Conservation (phyloP, 2,113 vertebrate species). For the Rhegmatorhina hoffmannsi region DNA sequence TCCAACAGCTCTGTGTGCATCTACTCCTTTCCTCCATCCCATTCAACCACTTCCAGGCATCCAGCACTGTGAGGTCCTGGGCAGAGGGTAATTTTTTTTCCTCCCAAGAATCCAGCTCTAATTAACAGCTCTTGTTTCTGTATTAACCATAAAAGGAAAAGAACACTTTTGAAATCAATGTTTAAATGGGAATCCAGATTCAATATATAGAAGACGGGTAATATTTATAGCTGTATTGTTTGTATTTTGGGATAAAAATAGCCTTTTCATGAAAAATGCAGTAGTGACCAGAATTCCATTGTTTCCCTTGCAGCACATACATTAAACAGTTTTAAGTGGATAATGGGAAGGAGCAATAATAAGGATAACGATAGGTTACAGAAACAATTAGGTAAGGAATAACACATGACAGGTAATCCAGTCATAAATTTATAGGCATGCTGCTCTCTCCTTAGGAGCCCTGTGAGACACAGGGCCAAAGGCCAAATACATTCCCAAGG, state of each 20-base stretch:
- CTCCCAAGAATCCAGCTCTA: neutral
- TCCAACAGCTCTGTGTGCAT: neutral
- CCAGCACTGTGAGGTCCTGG: neutral
- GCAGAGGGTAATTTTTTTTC: neutral
- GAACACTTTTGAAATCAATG: neutral
- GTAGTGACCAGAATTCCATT: neutral
- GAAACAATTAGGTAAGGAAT: slow-evolving; percentile 72
- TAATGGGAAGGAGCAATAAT: slow-evolving; percentile 68
- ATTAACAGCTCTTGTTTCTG: neutral
- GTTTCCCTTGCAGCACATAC: slow-evolving; percentile 20
- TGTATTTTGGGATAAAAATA: slow-evolving; percentile 36
- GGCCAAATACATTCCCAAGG: slow-evolving; percentile 67
- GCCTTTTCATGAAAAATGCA: neutral
- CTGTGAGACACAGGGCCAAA: slow-evolving; percentile 64
- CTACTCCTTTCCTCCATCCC: neutral
- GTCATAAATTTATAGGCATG: slow-evolving; percentile 65
- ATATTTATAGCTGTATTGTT: slow-evolving; percentile 25
- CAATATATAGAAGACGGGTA: neutral
- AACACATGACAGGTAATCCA: slow-evolving; percentile 69
- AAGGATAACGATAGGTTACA: slow-evolving; percentile 69
- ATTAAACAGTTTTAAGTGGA: slow-evolving; percentile 61
- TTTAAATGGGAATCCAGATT: neutral
- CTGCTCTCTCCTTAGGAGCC: slow-evolving; percentile 58
- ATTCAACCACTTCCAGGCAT: neutral
- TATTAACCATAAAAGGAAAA: neutral